These are phyloP conservation scores for Sebastes alutus DNA, from an alignment of 2,797 vertebrate genomes.

Conservation along the genomic window DNA sequence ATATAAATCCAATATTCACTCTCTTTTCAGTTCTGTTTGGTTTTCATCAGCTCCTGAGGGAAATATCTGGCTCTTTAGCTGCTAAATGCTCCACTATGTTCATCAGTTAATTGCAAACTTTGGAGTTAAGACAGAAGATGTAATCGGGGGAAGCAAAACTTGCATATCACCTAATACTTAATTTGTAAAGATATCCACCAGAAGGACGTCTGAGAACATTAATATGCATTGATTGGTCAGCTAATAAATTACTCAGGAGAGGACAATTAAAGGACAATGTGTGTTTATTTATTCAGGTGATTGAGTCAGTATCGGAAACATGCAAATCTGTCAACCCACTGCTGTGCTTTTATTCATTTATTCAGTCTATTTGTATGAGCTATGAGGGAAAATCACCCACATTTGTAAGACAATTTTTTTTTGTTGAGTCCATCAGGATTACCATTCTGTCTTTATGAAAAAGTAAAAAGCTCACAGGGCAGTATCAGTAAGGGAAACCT, in stretches of 20 bases:
- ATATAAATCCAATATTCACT: conserved; percentile 9
- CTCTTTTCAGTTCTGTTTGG: neutral
- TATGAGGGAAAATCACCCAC: neutral
- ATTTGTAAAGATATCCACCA: neutral
- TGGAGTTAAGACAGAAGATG: neutral
- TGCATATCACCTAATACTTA: neutral
- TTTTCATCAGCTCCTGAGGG: neutral
- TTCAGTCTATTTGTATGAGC: neutral
- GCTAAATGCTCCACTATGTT: neutral
- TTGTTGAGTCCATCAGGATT: neutral
- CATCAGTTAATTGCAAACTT: neutral
- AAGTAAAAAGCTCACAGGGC: neutral
- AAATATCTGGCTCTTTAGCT: neutral
- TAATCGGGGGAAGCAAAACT: neutral
- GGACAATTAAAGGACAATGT: conserved; percentile 54
- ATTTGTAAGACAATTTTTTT: neutral
- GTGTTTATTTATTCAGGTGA: conserved; percentile 54
- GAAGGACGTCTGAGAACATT: conserved; percentile 2
- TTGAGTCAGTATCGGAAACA: neutral
- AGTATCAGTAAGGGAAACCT: conserved; percentile 7
- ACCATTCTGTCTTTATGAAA: neutral
- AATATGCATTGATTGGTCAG: conserved; percentile 33
- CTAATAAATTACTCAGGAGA: conserved; percentile 36
- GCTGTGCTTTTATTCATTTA: neutral
- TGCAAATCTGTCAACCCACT: conserved; percentile 17